phyloP scores from a whole-genome alignment of 2,113 vertebrate species.

The Lepus europaeus region DNA sequence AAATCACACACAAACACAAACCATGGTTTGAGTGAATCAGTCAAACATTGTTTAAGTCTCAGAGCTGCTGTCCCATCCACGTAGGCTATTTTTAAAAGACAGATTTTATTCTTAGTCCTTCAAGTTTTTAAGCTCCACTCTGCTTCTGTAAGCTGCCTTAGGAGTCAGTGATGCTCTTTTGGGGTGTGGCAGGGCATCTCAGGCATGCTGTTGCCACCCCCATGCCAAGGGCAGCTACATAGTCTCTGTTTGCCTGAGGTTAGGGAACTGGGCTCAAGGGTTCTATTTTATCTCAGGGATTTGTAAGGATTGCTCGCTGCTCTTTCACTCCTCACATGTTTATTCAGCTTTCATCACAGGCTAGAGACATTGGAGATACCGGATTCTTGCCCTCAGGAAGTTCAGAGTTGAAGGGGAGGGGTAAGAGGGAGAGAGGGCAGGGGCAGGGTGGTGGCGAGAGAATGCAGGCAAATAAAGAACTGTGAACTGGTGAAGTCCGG shows the following conservation, averaged over 20 bases:
- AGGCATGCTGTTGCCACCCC: constrained; percentile 60
- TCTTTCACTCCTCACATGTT: constrained; percentile 4
- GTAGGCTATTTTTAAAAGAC: neutral
- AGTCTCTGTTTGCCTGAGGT: constrained; percentile 49
- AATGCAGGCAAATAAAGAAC: neutral
- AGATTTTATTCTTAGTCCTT: constrained; percentile 56
- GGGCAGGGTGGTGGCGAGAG: neutral
- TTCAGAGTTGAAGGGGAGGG: constrained; percentile 52
- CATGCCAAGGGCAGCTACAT: constrained; percentile 16
- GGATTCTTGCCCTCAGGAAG: constrained; percentile 47
- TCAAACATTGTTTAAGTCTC: constrained; percentile 17
- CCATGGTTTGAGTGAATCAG: constrained; percentile 22
- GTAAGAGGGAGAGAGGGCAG: neutral
- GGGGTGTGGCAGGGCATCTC: constrained; percentile 69
- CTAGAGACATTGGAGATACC: neutral
- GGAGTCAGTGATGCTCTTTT: constrained; percentile 58
- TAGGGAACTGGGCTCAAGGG: constrained; percentile 2
- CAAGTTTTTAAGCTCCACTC: constrained; percentile 17
- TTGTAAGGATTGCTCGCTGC: constrained; percentile 53
- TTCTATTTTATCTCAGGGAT: constrained; percentile 14
- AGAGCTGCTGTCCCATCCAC: constrained; percentile 16
- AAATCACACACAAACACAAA: constrained; percentile 52
- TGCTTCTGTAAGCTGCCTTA: constrained; percentile 43
- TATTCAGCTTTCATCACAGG: neutral
- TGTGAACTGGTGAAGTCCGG: neutral